A percentile compares a stretch with the other conserved stretches of the same genome.
phyloP scores from a whole-genome alignment of 1,140 invertebrate species.

The Battus philenor region DNA sequence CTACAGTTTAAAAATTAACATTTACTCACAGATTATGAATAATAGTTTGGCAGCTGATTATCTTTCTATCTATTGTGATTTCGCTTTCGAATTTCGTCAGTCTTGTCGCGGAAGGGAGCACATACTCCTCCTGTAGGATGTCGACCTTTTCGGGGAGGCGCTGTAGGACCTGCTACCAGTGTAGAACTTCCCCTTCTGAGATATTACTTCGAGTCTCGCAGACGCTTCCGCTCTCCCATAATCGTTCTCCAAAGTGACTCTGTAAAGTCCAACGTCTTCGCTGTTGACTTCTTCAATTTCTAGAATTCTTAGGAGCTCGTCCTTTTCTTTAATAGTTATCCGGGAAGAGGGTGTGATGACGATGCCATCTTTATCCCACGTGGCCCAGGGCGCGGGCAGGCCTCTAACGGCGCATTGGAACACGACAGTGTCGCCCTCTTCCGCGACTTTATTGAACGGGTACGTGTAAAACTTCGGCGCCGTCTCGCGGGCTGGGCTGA shows the following conservation, averaged over 20 bases:
- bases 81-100: conserved; percentile 27
- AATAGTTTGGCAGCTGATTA: no score
- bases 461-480: conserved; percentile 91
- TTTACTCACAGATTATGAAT: neutral
- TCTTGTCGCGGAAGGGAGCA: conserved; percentile 52
- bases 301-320: conserved; percentile 85
- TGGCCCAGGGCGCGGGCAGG: conserved; percentile 84
- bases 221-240: conserved; percentile 87
- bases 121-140: conserved; percentile 37
- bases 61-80: no score
- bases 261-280: conserved; percentile 89
- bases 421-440: conserved; percentile 83
- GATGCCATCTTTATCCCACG: conserved; percentile 87
- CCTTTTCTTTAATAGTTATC: conserved; percentile 83
- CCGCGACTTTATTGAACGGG: conserved; percentile 88
- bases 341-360: conserved; percentile 80
- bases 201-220: conserved; percentile 87
- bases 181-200: conserved; percentile 59
- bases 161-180: conserved; percentile 48
- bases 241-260: conserved; percentile 88
- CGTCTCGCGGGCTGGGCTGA: conserved; percentile 49
- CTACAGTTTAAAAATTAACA: conserved; percentile 19
- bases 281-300: conserved; percentile 86
- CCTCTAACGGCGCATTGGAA: conserved; percentile 89
- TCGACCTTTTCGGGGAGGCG: conserved; percentile 41